phyloP scores from a whole-genome alignment of 64 coral and sea anemone genomes.

The Montipora cactus region DNA sequence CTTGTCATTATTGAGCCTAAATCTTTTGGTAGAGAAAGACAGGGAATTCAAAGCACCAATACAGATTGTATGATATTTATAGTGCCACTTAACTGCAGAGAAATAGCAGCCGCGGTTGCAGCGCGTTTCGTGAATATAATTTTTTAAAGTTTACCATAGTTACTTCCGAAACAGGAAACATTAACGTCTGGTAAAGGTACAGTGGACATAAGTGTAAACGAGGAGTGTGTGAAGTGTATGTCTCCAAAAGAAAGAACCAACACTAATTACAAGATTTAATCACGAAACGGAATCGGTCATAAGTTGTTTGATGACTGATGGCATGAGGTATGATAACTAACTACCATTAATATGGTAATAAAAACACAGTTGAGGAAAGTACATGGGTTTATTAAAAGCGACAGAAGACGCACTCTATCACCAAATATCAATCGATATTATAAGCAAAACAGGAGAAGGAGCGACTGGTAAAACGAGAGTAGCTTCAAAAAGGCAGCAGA shows the following conservation, averaged over 20 bases:
- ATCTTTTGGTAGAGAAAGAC: not conserved
- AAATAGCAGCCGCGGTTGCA: no score
- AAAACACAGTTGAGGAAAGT: slow-evolving; percentile 22
- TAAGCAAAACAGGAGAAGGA: not conserved
- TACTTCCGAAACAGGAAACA: no score
- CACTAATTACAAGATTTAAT: slow-evolving; percentile 33
- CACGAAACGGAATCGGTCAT: slow-evolving; percentile 25
- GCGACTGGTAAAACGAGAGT: not conserved
- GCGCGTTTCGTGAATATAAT: not conserved
- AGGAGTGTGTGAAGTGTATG: not conserved
- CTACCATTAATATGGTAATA: slow-evolving; percentile 24
- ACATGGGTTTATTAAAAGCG: not conserved
- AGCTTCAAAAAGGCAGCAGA: no score
- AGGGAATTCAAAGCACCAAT: not conserved
- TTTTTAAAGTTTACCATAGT: no score
- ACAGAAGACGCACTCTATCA: not conserved
- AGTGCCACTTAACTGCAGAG: no score
- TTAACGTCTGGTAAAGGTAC: not conserved
- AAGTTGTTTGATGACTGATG: slow-evolving; percentile 41
- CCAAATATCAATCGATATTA: not conserved
- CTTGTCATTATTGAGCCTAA: no score
- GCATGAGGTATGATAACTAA: slow-evolving; percentile 5
- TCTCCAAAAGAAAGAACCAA: not conserved
- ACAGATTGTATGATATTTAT: no score
- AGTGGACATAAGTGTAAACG: no score